Conservation (phyloP, 2,888 invertebrate genomes). For the Bruchidius siliquastri region DNA sequence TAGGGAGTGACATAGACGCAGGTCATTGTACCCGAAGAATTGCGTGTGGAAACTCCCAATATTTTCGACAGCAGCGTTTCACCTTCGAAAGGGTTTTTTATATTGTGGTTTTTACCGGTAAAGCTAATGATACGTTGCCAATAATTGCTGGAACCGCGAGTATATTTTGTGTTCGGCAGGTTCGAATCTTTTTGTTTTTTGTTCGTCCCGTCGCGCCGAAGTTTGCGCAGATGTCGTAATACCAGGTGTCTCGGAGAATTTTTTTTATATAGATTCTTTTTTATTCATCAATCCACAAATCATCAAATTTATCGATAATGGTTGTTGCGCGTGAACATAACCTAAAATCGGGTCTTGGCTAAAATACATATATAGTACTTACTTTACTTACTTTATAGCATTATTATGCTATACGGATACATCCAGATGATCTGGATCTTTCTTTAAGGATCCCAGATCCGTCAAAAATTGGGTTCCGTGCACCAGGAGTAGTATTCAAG, state of each 20-base stretch:
- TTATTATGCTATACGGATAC: no score
- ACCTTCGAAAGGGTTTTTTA: background rate
- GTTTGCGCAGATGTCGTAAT: background rate
- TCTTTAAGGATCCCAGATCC: no score
- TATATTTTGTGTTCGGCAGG: background rate
- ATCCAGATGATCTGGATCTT: no score
- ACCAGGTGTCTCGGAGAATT: background rate
- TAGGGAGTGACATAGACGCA: background rate
- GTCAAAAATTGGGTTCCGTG: no score
- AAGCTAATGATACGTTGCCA: background rate
- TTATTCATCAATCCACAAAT: no score
- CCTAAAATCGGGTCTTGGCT: no score
- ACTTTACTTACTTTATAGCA: no score
- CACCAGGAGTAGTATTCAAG: no score
- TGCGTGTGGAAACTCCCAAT: background rate
- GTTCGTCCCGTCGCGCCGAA: background rate
- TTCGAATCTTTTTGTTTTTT: background rate
- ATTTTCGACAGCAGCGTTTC: background rate
- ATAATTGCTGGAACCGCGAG: background rate
- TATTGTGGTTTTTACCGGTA: background rate
- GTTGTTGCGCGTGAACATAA: no score
- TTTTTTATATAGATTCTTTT: no score
- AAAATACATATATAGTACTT: no score
- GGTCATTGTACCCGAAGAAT: background rate
- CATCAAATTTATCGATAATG: no score